Evolutionary conservation across 2,888 invertebrate genomes (phyloP).

Genomic region (Oligia strigilis): DNA sequence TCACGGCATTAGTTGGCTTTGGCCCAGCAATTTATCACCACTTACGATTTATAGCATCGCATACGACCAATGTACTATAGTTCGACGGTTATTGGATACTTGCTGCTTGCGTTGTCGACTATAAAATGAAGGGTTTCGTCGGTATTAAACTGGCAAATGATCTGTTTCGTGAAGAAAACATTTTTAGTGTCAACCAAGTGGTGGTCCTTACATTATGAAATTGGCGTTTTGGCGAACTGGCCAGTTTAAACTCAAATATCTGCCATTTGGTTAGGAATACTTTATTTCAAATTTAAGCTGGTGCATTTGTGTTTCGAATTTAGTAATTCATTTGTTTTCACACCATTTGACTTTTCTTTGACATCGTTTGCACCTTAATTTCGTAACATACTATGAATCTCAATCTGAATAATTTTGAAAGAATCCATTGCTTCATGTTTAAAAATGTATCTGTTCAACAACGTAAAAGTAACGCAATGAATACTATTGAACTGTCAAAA

Average conservation of each 20-base stretch:
- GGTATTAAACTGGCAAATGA: not conserved
- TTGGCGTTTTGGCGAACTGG: not conserved
- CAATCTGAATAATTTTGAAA: no score
- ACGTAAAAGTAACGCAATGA: no score
- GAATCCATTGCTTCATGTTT: no score
- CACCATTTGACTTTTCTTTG: not conserved
- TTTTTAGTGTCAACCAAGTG: not conserved
- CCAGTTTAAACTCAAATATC: not conserved
- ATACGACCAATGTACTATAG: constrained; percentile 34
- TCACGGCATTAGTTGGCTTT: constrained; percentile 46
- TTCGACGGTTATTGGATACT: constrained; percentile 24
- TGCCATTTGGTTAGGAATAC: no score
- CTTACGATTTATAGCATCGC: constrained; percentile 48
- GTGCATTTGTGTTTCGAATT: no score
- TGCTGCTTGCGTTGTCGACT: constrained; percentile 17
- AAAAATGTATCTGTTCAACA: no score
- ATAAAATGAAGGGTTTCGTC: constrained; percentile 11
- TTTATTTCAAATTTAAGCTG: no score
- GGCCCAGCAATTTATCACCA: constrained; percentile 55
- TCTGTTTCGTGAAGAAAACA: not conserved
- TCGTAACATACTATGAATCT: no score
- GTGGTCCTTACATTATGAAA: not conserved
- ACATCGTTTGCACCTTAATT: not conserved
- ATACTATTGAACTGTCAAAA: no score
- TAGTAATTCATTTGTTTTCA: no score